Conservation (phyloP, 2,113 vertebrate species). For the Amia ocellicauda region DNA sequence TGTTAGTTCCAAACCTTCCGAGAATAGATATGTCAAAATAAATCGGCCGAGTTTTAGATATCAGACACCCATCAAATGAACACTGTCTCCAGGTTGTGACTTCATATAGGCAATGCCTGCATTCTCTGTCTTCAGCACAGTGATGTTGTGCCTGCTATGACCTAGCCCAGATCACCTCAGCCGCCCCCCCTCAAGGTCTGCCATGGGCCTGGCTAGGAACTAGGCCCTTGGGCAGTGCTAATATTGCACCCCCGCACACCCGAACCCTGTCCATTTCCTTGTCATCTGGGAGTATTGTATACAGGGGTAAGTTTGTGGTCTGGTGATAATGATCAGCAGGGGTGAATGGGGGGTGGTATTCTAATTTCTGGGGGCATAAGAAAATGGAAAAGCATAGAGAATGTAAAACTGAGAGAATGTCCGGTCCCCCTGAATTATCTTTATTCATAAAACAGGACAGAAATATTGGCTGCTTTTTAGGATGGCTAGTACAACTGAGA, state of each 20-base stretch:
- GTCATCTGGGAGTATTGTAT: background rate
- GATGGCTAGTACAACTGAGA: too few species aligned
- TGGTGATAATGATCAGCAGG: background rate
- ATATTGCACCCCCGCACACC: constrained; percentile 21
- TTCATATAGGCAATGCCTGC: background rate
- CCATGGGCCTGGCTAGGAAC: background rate
- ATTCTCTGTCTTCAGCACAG: background rate
- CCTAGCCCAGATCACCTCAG: background rate
- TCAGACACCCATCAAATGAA: too few species aligned
- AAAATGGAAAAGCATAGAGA: background rate
- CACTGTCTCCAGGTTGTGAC: too few species aligned
- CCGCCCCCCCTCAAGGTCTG: background rate
- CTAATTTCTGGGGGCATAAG: background rate
- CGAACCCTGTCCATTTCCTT: background rate
- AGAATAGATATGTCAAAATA: too few species aligned
- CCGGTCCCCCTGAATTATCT: too few species aligned
- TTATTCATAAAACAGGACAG: too few species aligned
- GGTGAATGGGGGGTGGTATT: background rate
- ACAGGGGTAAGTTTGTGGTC: too few species aligned
- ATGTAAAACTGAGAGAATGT: too few species aligned
- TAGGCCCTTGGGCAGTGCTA: constrained; percentile 30
- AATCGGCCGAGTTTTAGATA: too few species aligned
- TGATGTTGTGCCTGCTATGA: background rate
- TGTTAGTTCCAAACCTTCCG: too few species aligned
- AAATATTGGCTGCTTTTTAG: too few species aligned